Evolutionary conservation across 2,113 vertebrate genomes (phyloP), one percentile per base, ranked within the genome.

Genomic region (Pseudopodoces humilis): DNA sequence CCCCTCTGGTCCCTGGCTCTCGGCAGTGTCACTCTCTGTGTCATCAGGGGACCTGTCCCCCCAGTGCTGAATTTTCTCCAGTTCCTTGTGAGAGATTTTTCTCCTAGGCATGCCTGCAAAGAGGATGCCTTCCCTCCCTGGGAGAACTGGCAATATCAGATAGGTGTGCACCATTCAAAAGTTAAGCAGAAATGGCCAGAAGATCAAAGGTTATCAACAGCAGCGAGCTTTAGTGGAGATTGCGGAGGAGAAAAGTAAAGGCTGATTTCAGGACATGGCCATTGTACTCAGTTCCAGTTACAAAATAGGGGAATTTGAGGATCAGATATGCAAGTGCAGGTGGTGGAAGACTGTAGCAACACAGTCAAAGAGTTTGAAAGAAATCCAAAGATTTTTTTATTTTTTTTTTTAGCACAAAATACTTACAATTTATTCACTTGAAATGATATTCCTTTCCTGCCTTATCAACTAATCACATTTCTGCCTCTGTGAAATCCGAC

Each of bases 131-230:
- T 39, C 82, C 71, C 47, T 81, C 59, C 47, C 76, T 21, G 43
- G 43, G 49, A 88, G 35, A 71, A 31, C 31, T 43, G 64, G 79
- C 90, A 78, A 4, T 10, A 58, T 50, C 60, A 75, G 76, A 35
- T 49, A 27, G 59, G 68, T 64, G 84, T 11, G 69, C 39, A 52
- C 33, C 74, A 35, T 80, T 94, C 85, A 64, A 1, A 83, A 90
- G 60, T 70, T 90, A 49, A 93, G 90, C 90, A 94, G 92, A 47
- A 90, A n/a, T 22, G 64, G 41, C 78, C 64, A 56, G 60, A 67
- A 94, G 92, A 95, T 88, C 88, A 91, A 94, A 96, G 87, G 90
- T 94, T 96, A 90, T 92, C 93, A 94, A 53, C 85, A 81, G 30
- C 83, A 60, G 60, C 0, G 16, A 88, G 83, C 88, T 88, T 60